phyloP scores from a whole-genome alignment of 2,888 invertebrate genomes.

The Eupithecia centaureata region DNA sequence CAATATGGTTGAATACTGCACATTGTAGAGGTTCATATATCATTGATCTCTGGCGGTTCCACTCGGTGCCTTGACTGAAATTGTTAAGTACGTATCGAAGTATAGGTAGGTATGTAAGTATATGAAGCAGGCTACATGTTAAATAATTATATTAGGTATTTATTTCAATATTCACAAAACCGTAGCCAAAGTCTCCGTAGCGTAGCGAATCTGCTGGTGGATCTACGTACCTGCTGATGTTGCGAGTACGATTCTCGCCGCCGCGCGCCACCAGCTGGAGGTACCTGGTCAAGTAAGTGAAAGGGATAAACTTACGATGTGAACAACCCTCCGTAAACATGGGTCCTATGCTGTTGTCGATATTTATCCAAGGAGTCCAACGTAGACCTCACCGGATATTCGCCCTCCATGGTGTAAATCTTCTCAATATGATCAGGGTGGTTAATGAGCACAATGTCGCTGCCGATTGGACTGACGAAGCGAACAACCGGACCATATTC shows the following conservation, averaged over 20 bases:
- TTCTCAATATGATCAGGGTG: conserved; percentile 86
- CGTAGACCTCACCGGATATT: conserved; percentile 84
- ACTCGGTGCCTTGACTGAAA: conserved; percentile 83
- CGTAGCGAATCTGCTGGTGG: no score
- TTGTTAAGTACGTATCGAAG: neutral
- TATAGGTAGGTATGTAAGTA: no score
- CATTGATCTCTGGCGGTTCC: conserved; percentile 81
- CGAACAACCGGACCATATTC: conserved; percentile 87
- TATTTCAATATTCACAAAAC: no score
- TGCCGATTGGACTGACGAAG: conserved; percentile 86
- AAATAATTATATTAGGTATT: no score
- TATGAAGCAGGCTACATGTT: no score
- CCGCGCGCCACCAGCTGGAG: no score
- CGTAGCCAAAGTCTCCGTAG: no score
- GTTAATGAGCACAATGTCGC: conserved; percentile 85
- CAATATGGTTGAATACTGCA: conserved; percentile 61
- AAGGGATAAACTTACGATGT: conserved; percentile 84
- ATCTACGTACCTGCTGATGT: no score
- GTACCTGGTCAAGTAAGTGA: no score
- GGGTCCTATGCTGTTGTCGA: conserved; percentile 82
- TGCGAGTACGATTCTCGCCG: no score
- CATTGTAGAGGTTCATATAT: conserved; percentile 77
- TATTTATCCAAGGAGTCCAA: conserved; percentile 87
- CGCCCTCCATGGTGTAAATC: conserved; percentile 85
- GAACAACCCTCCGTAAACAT: conserved; percentile 82